Base-by-base conservation (phyloP, 2,797 vertebrate species). In the Philypnodon macrostomus region DNA sequence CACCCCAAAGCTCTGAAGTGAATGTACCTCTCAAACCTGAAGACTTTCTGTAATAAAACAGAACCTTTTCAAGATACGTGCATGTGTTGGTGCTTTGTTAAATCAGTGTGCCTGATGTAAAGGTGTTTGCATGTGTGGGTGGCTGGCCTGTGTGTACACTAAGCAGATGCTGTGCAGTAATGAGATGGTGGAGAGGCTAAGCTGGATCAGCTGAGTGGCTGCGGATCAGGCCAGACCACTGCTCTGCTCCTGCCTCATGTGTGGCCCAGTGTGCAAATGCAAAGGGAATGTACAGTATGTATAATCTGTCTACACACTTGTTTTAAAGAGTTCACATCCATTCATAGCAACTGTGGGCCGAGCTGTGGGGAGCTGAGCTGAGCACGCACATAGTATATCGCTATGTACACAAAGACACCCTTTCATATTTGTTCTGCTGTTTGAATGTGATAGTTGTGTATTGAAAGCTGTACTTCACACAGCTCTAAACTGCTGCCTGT, bases 1-100 rank as follows among this genome's bases (percentile, higher is more conserved):
- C 75, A 70, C 81, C 78, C 63, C 59, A 58, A 77, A 85, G 77
- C 80, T 85, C 86, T 50, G 68, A 85, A 82, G 69, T 90, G 90
- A 91, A 91, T 92, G 90, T 90, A 92, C 85, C 84, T 86, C 83
- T 88, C 76, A 78, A 84, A 82, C 47, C 58, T 64, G 40, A 87
- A 67, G 63, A 66, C 77, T 77, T 88, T 89, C 77, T 88, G 70
- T 79, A 91, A 90, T 91, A 90, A 91, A 90, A 70, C 72, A 71
- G 70, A 83, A 72, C 70, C 68, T 89, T 87, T 88, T 85, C 51
- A 86, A 85, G 79, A 73, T 73, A 84, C 48, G 50, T 7, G 1
- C 21, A n/a, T 15, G 49, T 24, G 14, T 53, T 31, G 2, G 56
- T 73, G 41, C 58, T 79, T 71, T 70, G 24, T 77, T 47, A 27